Evolutionary conservation across 2,888 invertebrate genomes (phyloP), one percentile per base, ranked within the genome.

Genomic region (Auanema sp.): DNA sequence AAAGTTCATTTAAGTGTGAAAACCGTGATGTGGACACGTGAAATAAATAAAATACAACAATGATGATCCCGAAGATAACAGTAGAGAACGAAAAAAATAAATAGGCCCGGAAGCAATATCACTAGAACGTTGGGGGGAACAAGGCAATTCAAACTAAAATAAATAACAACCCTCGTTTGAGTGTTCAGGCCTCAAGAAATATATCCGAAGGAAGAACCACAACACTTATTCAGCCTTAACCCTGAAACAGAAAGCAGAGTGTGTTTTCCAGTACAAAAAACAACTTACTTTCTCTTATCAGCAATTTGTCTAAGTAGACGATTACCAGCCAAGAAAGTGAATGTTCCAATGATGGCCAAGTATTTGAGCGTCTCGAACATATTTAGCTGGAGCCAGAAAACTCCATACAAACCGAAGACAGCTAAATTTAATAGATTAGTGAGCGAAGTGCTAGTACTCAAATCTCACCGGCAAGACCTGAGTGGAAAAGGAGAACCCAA

Each of bases 331-430:
- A 97, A 88, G 88, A 97, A 96, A 62, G 96, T 95, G 72, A 94
- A 88, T 44, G 90, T 87, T 63, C 90, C 93, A 61, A 97, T 88
- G 65, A 91, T 89, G 73, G 91, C 87, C 79, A 98, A 88, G 87
- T 92, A 93, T 77, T 92, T 91, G 79, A 94, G 87, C 18, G 97
- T 95, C 75, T 91, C 90, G 87, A 98, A 98, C 97, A 98, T 98
- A 83, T 93, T 90, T 78, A 97, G 87, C 83, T 90, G 88, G 77
- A 93, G 86, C 95, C 96, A 98, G 87, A 98, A 93, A 79, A 91
- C 85, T 59, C 89, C 90, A 87, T 95, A 97, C 60, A 98, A 88
- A 0, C 87, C 88, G 81, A 97, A 90, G 63, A 95, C 93, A 33
- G 88, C 91, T 91, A 87, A 16, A 86, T 25, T n/a, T 11, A 24